phyloP scores from a whole-genome alignment of 2,113 vertebrate species.

The Ageneiosus marmoratus region DNA sequence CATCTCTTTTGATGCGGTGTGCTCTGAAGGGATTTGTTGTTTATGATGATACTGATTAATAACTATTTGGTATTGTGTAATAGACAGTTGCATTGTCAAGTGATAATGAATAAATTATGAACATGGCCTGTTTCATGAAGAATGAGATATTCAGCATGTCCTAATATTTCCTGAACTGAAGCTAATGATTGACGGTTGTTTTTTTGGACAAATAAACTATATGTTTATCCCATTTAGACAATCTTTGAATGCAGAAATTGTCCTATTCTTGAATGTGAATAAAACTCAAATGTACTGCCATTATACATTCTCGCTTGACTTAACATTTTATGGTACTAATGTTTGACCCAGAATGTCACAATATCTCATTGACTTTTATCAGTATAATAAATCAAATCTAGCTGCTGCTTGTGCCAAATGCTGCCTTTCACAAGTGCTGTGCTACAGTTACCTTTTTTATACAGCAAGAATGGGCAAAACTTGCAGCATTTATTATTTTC shows the following conservation, averaged over 20 bases:
- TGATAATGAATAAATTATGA: not conserved
- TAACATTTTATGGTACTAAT: not conserved
- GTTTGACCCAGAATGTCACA: not conserved
- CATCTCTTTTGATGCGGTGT: slow-evolving; percentile 63
- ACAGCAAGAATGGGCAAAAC: no score
- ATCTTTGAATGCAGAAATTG: not conserved
- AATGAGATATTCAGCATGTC: not conserved
- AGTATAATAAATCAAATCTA: slow-evolving; percentile 1
- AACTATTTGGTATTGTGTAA: slow-evolving; percentile 64
- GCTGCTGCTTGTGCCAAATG: not conserved
- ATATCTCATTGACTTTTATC: not conserved
- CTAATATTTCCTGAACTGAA: not conserved
- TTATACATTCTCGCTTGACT: not conserved
- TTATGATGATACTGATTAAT: slow-evolving; percentile 65
- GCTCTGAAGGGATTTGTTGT: slow-evolving; percentile 61
- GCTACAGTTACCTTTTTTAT: not conserved
- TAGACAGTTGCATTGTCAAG: slow-evolving; percentile 6
- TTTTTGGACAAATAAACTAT: not conserved
- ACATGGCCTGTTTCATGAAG: not conserved
- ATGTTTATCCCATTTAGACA: not conserved
- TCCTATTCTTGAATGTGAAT: not conserved
- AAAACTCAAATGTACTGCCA: not conserved
- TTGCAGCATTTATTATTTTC: no score
- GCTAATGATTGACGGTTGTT: not conserved
- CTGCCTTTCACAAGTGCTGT: not conserved